phyloP scores from a whole-genome alignment of 2,113 vertebrate genomes.

The Bos taurus region ARS-UCD2.0 NC_037350.1:10153501-10154000 shows the following conservation, averaged over 20 bases:
- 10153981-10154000: conserved; percentile 79
- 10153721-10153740: conserved; percentile 83
- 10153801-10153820: conserved; percentile 76
- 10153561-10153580: conserved; percentile 84
- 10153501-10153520: conserved; percentile 90
- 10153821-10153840: conserved; percentile 85
- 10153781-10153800: conserved; percentile 83
- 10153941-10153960: neutral
- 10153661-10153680: conserved; percentile 82
- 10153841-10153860: conserved; percentile 81
- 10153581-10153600: conserved; percentile 70
- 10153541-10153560: conserved; percentile 87
- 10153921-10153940: neutral
- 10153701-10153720: conserved; percentile 88
- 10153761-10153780: conserved; percentile 90
- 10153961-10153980: conserved; percentile 29
- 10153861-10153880: conserved; percentile 71
- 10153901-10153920: neutral
- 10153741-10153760: conserved; percentile 85
- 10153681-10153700: conserved; percentile 86
- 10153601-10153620: conserved; percentile 64
- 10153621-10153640: conserved; percentile 76
- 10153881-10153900: neutral
- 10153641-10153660: conserved; percentile 70
- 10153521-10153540: conserved; percentile 70